Evolutionary conservation across 2,113 vertebrate species (phyloP), one percentile per base, ranked within the genome.

Genomic region (Brachypteracias leptosomus): DNA sequence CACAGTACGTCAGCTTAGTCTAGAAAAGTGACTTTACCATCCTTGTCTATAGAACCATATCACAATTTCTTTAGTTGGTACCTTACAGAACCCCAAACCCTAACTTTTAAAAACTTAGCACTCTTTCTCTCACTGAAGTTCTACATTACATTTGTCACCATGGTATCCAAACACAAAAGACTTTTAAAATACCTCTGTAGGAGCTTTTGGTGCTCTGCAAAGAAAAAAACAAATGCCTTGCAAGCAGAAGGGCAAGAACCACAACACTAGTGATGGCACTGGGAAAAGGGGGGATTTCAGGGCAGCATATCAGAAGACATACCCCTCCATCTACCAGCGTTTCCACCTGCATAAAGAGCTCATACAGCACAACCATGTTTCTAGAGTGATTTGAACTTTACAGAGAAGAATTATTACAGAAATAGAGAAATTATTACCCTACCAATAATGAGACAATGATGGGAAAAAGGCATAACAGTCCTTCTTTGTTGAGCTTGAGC

Each of bases 111-210:
- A 85, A 88, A 84, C 35, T 54, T 42, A 59, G 36, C 35, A 29
- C 54, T 79, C 16, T 19, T 77, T 58, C 52, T 75, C 31, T 59
- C 49, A 24, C 19, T 20, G 13, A 84, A 84, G 31, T 67, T 74
- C 92, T 82, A 13, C 33, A 68, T 65, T 82, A 40, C 36, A 66
- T n/a, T 52, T 91, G 42, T 87, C 65, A 61, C 28, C 44, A 35
- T n/a, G 58, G 54, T 47, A 70, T 76, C 72, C 51, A 92, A 93
- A 86, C 42, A 89, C n/a, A 51, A 70, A 93, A 93, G 67, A 61
- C 11, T 58, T 81, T 46, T 6, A 33, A 93, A 89, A 76, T 66
- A 13, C 81, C 72, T 57, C 73, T 65, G 18, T 47, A 54, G 59
- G 42, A 70, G 31, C 40, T 87, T 74, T 94, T 6, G 2, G 46